Evolutionary conservation across 2,797 vertebrate species (phyloP), one percentile per base, ranked within the genome.

Genomic region (Hydrophis major): DNA sequence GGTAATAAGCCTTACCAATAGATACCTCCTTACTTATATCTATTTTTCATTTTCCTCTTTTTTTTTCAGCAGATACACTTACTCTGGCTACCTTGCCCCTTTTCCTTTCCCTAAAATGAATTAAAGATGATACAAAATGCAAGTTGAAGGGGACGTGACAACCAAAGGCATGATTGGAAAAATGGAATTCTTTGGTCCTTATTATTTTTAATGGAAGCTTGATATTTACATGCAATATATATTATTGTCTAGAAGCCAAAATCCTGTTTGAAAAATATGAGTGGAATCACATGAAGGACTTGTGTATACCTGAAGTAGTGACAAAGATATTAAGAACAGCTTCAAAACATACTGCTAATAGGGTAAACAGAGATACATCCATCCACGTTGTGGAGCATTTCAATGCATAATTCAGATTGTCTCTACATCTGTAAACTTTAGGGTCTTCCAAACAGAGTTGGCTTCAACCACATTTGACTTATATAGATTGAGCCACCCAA

Each of bases 1-100:
- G 97, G 97, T 97, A 97, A 98, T 98, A 98, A 98, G 97, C 98
- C 98, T 98, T 98, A 97, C 97, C 97, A 97, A 96, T 97, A 98
- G 97, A 97, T 96, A 94, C 94, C 94, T 96, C 93, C 96, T 90
- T 94, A 37, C 94, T 94, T 96, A 96, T 95, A 94, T 95, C 93
- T 93, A 20, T 95, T 96, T 63, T 91, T 97, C 94, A 61, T 94
- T 96, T 97, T 93, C 96, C 96, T 88, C 7, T 37, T 91, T 95
- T 91, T 5, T 95, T 32, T n/a, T 7, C 27, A 91, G 95, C 92
- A 94, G 96, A 95, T 96, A 78, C 61, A 94, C 60, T 93, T 87
- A 57, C 94, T 47, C 22, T 55, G 57, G 93, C 57, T 91, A 55
- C 32, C 50, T 74, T 89, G 93, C 94, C 94, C 93, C 83, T 87